Evolutionary conservation across 2,888 invertebrate genomes (phyloP), one percentile per base, ranked within the genome.

Genomic region (Lepeophtheirus nordmannii): DNA sequence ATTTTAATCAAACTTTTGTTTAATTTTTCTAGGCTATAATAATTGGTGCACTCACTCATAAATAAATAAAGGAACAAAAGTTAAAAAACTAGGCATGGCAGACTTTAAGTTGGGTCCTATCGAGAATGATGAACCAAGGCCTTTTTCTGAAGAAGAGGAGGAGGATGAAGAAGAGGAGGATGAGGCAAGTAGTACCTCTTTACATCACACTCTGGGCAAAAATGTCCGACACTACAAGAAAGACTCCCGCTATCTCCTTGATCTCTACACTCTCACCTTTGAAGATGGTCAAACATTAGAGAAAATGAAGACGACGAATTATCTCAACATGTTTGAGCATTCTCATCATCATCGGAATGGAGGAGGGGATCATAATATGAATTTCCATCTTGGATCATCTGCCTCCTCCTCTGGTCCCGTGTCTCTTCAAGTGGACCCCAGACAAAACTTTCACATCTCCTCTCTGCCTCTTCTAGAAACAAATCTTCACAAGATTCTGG

Each of bases 251-350:
- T 89, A 87, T 77, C 82, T 89, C 68, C 79, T 84, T 73, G 88
- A 89, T 79, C 81, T 89, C 69, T 89, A 89, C 74, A 89, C 88
- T 62, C 82, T 89, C 72, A 88, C 88, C 63, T 89, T 88, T 74
- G 86, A 86, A 75, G 85, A 86, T 73, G 83, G 86, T 72, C 87
- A 88, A 76, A 84, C 83, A 61, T 79, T 85, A 70, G 85, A 85
- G 74, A 46, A 62, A 62, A 62, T 62, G 39, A 38, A 38, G 41
- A 38, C 62, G 17, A 20, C 23, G 1, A 30, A 30, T 30, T 30
- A 30, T 7, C 30, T 30, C 30, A 30, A 30, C 30, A 30, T 2
- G 30, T 30, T 30, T 30, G 30, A 30, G 30, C 2, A 30, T 30
- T 30, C 30, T 30, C 30, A 30, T 7, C 30, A 30, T 7, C 17